Conservation (phyloP, 2,113 vertebrate species). For the Ctenomys sociabilis region DNA sequence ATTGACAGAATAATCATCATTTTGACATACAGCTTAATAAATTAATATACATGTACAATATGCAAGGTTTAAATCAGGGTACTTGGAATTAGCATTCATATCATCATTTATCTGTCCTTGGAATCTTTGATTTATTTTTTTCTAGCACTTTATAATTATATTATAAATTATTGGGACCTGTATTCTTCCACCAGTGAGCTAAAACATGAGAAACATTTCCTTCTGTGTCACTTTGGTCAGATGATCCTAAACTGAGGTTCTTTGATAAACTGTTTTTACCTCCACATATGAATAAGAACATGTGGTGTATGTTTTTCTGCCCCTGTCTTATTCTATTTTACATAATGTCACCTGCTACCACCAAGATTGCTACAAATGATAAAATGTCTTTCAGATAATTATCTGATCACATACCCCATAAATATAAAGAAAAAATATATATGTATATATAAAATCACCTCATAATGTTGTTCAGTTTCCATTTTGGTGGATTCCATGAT, state of each 20-base stretch:
- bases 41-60: neutral
- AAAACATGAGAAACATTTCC: neutral
- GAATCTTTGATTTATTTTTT: neutral
- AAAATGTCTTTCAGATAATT: neutral
- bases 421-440: too few relatives aligned
- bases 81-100: neutral
- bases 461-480: neutral
- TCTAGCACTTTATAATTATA: neutral
- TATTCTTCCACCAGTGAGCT: neutral
- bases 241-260: neutral
- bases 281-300: neutral
- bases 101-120: neutral
- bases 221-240: neutral
- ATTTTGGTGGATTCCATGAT: neutral
- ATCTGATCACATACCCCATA: too few relatives aligned
- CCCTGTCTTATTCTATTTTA: neutral
- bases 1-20: neutral
- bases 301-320: neutral
- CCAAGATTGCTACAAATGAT: neutral
- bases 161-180: too few relatives aligned
- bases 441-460: neutral
- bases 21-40: neutral
- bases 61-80: neutral
- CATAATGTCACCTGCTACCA: neutral
- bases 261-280: too few relatives aligned